Evolutionary conservation across 1,140 invertebrate genomes (phyloP), one percentile per base, ranked within the genome.

Genomic region (Anastrepha obliqua): DNA sequence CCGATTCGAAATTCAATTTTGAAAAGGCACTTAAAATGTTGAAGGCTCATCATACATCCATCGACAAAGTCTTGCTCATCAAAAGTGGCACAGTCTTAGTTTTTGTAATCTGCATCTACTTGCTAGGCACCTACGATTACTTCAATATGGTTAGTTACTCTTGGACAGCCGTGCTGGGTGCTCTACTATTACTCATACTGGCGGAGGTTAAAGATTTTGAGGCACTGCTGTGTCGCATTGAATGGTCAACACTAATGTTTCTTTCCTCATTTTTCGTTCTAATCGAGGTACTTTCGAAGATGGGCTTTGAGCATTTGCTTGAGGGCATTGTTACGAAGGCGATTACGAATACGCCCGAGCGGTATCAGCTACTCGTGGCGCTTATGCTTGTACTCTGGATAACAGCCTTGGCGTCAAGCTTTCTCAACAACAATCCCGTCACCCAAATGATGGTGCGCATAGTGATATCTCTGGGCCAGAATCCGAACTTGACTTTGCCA

Each of bases 231-330:
- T 94, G 95, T 0, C 94, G 95, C 78, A 95, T 97, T 0, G 97
- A 97, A 92, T 97, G 97, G 97, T 95, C 95, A 1, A 97, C 96
- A 1, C 92, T 97, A 0, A 91, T 97, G n/a, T 97, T 97, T 90
- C 97, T 97, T 90, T 96, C 96, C 1, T 95, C 95, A 0, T 93
- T 97, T 0, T 97, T 97, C 89, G 95, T 97, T 11, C 93, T 97
- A 1, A 97, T 97, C 95, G 96, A 97, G 93, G 96, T 95, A 11
- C 90, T 97, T 13, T 94, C 95, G 0, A 93, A 94, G 89, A 89
- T 97, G 39, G 96, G 96, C 2, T 91, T 97, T 0, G 95, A 97
- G 2, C 93, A 94, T 0, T 96, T 94, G 93, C 95, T 97, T 62
- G 96, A 96, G 2, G 90, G 94, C 0, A 92, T 94, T 88, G 96